phyloP scores from a whole-genome alignment of 2,113 vertebrate genomes.

The Orientallactaga bullata region DNA sequence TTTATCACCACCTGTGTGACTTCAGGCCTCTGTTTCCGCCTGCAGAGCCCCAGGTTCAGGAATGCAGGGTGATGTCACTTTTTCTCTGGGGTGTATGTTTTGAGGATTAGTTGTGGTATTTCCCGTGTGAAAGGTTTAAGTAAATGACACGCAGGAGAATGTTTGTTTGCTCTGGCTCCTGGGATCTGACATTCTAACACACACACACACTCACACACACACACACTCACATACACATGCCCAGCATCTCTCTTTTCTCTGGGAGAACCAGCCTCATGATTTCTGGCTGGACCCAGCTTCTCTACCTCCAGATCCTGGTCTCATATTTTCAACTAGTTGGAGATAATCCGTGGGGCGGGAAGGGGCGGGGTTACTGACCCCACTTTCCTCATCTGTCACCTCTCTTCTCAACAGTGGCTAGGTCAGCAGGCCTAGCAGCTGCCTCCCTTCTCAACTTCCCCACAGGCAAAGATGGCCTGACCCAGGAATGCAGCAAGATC shows the following conservation, averaged over 20 bases:
- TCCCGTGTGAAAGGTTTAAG: not conserved
- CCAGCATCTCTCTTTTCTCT: not conserved
- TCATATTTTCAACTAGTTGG: not conserved
- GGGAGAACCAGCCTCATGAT: not conserved
- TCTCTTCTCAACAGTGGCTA: not conserved
- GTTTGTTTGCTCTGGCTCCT: not conserved
- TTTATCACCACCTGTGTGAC: no score
- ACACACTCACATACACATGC: not conserved
- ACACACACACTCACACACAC: no score
- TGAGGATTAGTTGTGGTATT: not conserved
- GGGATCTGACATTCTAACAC: not conserved
- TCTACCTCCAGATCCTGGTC: not conserved
- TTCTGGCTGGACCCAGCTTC: no score
- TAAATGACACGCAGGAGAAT: not conserved
- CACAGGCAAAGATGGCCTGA: not conserved
- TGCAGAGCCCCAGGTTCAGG: not conserved
- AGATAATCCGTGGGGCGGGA: accelerated
- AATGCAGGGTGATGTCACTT: not conserved
- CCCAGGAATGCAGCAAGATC: not conserved
- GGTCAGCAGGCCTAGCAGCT: not conserved
- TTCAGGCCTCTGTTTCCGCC: not conserved
- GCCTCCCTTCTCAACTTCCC: not conserved
- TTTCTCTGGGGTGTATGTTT: not conserved
- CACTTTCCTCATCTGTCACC: not conserved
- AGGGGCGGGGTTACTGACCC: not conserved